Percentiles rank a stretch among this genome's conserved stretches.
phyloP scores from a whole-genome alignment of 2,888 invertebrate species.

The Agonopterix heracliana region DNA sequence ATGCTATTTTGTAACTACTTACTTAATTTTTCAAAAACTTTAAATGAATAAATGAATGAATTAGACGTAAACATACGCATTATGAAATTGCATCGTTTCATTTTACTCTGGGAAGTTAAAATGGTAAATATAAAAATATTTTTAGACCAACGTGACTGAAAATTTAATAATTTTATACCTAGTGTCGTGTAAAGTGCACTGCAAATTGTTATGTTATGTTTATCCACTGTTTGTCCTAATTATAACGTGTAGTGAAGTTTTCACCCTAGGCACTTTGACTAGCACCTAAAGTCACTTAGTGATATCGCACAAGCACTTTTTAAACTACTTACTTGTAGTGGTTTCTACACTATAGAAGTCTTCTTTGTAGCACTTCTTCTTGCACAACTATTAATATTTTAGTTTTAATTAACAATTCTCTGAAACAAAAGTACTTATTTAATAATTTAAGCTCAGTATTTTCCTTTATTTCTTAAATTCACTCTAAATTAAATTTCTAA shows the following conservation, averaged over 20 bases:
- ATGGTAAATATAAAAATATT: neutral
- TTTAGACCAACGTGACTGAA: neutral
- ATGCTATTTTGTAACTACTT: constrained; percentile 24
- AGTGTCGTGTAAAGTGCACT: neutral
- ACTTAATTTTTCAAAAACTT: neutral
- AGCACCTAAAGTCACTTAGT: constrained; percentile 23
- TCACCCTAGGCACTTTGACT: constrained; percentile 6
- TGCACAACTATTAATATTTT: constrained; percentile 3
- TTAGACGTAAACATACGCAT: neutral
- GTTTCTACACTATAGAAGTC: constrained; percentile 6
- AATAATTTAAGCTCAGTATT: no score
- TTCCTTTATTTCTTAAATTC: no score
- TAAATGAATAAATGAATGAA: no score
- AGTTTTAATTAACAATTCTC: neutral
- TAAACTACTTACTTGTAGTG: constrained; percentile 17
- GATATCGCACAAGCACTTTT: constrained; percentile 50
- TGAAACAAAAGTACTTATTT: no score
- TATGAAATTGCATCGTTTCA: neutral
- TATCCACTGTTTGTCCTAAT: neutral
- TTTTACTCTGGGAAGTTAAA: no score
- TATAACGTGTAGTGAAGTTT: neutral
- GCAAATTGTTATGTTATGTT: constrained; percentile 1
- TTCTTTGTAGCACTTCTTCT: constrained; percentile 9
- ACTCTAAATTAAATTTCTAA: no score
- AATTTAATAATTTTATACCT: neutral